phyloP scores from a whole-genome alignment of 2,797 vertebrate species.

The Phrynocephalus vlangalii region DNA sequence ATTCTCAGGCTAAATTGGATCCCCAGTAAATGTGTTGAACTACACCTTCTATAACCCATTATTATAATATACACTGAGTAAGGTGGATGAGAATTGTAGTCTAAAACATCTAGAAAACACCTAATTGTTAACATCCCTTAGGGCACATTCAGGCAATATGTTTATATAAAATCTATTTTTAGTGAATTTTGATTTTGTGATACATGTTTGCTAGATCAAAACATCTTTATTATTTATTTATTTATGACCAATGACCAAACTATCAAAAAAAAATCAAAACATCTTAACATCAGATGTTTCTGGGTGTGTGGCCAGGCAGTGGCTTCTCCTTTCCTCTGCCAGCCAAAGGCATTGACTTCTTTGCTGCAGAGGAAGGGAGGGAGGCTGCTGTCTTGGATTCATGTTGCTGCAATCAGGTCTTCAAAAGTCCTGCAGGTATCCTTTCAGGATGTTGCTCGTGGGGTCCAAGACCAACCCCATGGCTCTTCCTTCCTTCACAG shows the following conservation, averaged over 20 bases:
- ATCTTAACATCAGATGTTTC: no score
- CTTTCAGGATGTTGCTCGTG: no score
- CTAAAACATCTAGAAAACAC: background rate
- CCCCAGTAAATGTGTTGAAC: background rate
- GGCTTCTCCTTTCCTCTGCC: no score
- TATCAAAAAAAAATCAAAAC: background rate
- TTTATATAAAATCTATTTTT: background rate
- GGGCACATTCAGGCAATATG: background rate
- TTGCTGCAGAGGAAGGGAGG: no score
- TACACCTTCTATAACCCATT: background rate
- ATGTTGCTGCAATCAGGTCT: no score
- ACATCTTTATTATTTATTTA: background rate
- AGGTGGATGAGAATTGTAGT: background rate
- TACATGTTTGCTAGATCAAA: background rate
- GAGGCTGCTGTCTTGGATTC: no score
- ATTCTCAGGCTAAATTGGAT: slow-evolving; percentile 16
- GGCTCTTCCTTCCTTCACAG: no score
- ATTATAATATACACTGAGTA: background rate
- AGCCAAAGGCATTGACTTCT: no score
- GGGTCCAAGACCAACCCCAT: no score
- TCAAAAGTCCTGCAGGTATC: no score
- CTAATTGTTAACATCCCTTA: background rate
- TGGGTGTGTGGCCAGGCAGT: no score
- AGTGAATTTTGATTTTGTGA: background rate
- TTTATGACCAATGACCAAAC: no score